Evolutionary conservation across 2,113 vertebrate genomes (phyloP), one percentile per base, ranked within the genome.

Genomic region (Diadophis punctatus): DNA sequence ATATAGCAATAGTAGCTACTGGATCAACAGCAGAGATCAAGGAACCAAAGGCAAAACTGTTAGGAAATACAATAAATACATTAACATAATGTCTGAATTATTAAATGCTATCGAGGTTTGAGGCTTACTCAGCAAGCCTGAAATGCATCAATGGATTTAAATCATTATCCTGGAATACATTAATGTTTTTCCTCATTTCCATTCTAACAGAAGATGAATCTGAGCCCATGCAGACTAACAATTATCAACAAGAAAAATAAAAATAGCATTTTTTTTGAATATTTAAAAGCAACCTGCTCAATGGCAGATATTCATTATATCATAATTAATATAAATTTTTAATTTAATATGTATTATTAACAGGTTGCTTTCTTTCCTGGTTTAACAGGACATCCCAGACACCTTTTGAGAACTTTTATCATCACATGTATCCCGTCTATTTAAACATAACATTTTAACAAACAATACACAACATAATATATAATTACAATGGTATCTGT

Each of bases 21-120:
- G 99, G 99, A 90, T 99, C 99, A 51, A 99, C 99, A 0, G 99
- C 99, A 22, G 99, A 99, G 96, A 99, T 99, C n/a, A 99, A 97
- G 51, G 99, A 99, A 90, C 99, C 99, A 3, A 99, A 99, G 0
- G 99, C 99, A 97, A 99, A 99, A 94, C 99, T 99, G 95, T 4
- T 63, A 34, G 94, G 94, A 93, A 93, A 93, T 56, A 94, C 39
- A 96, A 92, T 93, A 14, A 4, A 88, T 8, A 49, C 46, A 25
- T 86, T 91, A 74, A 8, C 9, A 88, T 34, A 10, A 1, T 30
- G 18, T 39, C 14, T 1, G 16, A 92, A 46, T 53, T 80, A 89
- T n/a, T 53, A 86, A 90, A 58, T 30, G 8, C 23, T 68, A 49
- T n/a, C 49, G 9, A 39, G 16, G 7, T 80, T 80, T 80, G 74